Conservation (phyloP, 2,888 invertebrate genomes). For the Andrena bucephala region DNA sequence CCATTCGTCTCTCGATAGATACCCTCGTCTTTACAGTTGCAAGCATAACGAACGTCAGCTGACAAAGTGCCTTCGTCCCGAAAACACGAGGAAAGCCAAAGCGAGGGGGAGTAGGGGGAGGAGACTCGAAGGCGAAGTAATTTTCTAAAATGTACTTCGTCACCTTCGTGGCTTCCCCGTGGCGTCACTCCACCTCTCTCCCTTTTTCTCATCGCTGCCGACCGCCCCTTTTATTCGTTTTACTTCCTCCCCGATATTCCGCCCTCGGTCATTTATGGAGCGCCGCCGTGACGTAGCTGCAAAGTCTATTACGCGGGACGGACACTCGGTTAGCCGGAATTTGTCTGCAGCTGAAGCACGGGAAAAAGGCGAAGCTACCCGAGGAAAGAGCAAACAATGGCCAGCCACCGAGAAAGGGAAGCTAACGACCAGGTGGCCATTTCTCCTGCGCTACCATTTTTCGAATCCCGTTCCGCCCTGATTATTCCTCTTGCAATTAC, state of each 20-base stretch:
- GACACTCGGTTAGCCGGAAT: slow-evolving; percentile 55
- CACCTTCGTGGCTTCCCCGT: slow-evolving; percentile 14
- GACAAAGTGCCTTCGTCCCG: slow-evolving; percentile 30
- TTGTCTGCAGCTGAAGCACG: slow-evolving; percentile 48
- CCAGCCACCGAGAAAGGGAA: background rate
- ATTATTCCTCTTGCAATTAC: slow-evolving; percentile 29
- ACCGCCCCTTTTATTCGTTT: slow-evolving; percentile 25
- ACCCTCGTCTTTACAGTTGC: background rate
- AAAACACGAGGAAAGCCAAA: background rate
- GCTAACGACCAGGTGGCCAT: background rate
- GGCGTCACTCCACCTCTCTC: slow-evolving; percentile 47
- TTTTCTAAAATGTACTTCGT: slow-evolving; percentile 47
- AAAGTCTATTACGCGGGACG: slow-evolving; percentile 59
- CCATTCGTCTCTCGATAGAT: background rate
- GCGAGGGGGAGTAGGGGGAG: slow-evolving; percentile 6
- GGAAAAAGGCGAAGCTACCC: slow-evolving; percentile 6
- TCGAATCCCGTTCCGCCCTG: slow-evolving; percentile 7
- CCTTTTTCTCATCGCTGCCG: slow-evolving; percentile 34
- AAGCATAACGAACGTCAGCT: slow-evolving; percentile 6
- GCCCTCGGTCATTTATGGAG: slow-evolving; percentile 67
- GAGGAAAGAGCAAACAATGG: slow-evolving; percentile 26
- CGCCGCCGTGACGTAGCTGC: slow-evolving; percentile 47
- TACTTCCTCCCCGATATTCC: slow-evolving; percentile 25
- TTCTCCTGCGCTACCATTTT: slow-evolving; percentile 7
- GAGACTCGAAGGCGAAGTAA: slow-evolving; percentile 31